These are phyloP conservation scores for Elysia crispata DNA, from an alignment of 2,888 invertebrate species.

Conservation along the genomic window DNA sequence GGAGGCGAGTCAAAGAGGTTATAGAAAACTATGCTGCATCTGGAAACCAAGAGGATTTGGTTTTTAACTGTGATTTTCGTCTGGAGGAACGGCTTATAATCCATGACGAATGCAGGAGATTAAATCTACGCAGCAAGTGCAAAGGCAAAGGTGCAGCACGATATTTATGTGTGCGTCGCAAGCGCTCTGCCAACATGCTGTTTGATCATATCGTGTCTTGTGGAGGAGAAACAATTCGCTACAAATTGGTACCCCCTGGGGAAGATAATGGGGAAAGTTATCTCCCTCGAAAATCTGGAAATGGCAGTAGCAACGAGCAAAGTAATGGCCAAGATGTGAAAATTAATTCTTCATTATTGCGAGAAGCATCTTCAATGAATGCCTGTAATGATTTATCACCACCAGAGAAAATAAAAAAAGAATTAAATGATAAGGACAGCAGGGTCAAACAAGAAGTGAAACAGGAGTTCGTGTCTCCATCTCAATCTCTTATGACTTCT, in stretches of 20 bases:
- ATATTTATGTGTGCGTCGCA: slow-evolving; percentile 80
- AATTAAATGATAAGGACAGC: no score
- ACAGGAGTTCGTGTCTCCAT: no score
- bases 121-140: slow-evolving; percentile 80
- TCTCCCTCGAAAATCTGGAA: neutral
- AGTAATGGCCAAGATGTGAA: neutral
- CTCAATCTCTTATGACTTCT: no score
- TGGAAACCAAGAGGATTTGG: slow-evolving; percentile 75
- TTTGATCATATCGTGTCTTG: slow-evolving; percentile 78
- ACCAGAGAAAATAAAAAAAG: no score
- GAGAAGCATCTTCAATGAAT: no score
- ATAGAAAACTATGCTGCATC: slow-evolving; percentile 73
- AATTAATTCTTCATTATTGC: neutral
- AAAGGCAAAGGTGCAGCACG: slow-evolving; percentile 79
- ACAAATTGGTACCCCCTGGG: slow-evolving; percentile 77
- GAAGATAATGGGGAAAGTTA: neutral
- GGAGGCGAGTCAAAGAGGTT: slow-evolving; percentile 66
- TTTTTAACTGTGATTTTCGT: slow-evolving; percentile 77
- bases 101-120: slow-evolving; percentile 75
- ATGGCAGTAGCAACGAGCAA: neutral
- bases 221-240: slow-evolving; percentile 80
- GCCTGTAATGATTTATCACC: no score
- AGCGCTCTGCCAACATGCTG: slow-evolving; percentile 78
- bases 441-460: no score
- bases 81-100: slow-evolving; percentile 78